Base-by-base conservation (phyloP, 2,113 vertebrate species). In the Seriola aureovittata region DNA sequence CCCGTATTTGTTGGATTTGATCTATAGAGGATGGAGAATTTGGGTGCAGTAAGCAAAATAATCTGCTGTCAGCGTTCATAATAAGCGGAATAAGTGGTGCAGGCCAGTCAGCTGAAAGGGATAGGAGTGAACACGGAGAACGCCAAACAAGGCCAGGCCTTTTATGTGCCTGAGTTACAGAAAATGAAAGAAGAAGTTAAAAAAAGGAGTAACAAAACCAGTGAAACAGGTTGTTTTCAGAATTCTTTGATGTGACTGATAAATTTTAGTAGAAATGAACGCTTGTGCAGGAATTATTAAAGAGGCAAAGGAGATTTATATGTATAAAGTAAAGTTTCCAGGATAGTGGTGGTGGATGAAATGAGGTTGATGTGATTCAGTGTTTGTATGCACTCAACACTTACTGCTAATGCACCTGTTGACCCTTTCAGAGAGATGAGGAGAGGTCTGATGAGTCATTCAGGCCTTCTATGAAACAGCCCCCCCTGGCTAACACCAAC, bases 31-130 rank as follows among this genome's bases (percentile, higher is more conserved):
- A 82, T 36, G 29, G 86, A 80, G 91, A 88, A 85, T 87, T 85
- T 76, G 87, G 88, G 74, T 81, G 81, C 71, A 60, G 84, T 89
- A 84, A 79, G 75, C 78, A 90, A 91, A 91, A 89, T 85, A 91
- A 87, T 89, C 82, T 84, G 78, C 83, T 55, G 63, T 87, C 83
- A 66, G 75, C 34, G 14, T 57, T 86, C 73, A 83, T 86, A 88
- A 86, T 83, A 79, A 89, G 82, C 21, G 29, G 84, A 90, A 89
- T 82, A 90, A 89, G 80, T 58, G 78, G 78, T 70, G 55, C 34
- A 23, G 77, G 64, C 55, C 78, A 25, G 81, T 90, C 88, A 86
- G 84, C 87, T 92, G 90, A 91, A 83, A 88, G 50, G 62, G 77
- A 87, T 75, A 58, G 50, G 29, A 21, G 32, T 21, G 50, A 68